Evolutionary conservation across 2,113 vertebrate genomes (phyloP), one percentile per base, ranked within the genome.

Genomic region (Meleagris gallopavo): DNA sequence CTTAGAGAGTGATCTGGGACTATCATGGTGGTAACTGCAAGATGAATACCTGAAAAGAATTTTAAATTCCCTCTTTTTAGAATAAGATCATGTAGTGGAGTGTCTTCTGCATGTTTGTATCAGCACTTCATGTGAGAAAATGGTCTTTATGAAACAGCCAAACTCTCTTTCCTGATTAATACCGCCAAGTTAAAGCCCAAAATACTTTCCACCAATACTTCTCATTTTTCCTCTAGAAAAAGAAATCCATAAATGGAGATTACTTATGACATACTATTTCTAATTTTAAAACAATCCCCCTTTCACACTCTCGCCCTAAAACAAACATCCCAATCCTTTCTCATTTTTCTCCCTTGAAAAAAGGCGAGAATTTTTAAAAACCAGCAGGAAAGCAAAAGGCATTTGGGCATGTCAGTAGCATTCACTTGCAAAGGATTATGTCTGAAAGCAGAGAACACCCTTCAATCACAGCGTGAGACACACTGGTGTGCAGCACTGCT

Each of bases 261-360:
- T 89, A 77, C 75, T 88, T 93, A 48, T 6, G 89, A 55, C 71
- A 90, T 80, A 91, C 71, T 93, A 84, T 29, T 89, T 80, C 95
- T 96, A 83, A 90, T 93, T 94, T 90, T 90, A 90, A 86, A 96
- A 74, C 71, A 83, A 88, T 64, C 83, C 86, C 43, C 38, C 69
- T 88, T 90, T 88, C 88, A 90, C 57, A 67, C 69, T 93, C 83
- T 83, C 66, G 88, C 94, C 76, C 65, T 55, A 71, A 86, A 93
- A 86, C 88, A 94, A 96, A 93, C 52, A 83, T 32, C 70, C 25
- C 15, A 57, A 57, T 83, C 41, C 30, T 83, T 90, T 94, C 69
- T 74, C 38, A n/a, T 13, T 64, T 89, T 43, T 78, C 41, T 25
- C 27, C 7, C 57, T 67, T 67, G 57, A 91, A 90, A 86, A 86